Percentiles rank a stretch among this genome's conserved stretches.
phyloP scores from a whole-genome alignment of 2,888 invertebrate species.

The Drosophila anomelani region DNA sequence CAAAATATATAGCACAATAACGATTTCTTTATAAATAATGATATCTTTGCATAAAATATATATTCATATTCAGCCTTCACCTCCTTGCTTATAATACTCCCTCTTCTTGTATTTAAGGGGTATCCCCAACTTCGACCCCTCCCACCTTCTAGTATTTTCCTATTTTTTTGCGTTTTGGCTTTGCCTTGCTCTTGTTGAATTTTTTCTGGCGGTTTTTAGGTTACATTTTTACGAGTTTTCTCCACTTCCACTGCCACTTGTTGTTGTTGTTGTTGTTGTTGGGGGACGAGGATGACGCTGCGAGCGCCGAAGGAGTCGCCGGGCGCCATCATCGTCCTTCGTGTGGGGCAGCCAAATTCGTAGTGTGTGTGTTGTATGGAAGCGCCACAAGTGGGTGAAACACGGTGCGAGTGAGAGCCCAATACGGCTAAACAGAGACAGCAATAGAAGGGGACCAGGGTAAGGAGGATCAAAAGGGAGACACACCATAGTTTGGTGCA shows the following conservation, averaged over 20 bases:
- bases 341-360: conserved; percentile 51
- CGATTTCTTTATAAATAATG: too few relatives aligned
- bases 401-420: conserved; percentile 39
- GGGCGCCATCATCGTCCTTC: conserved; percentile 40
- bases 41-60: too few relatives aligned
- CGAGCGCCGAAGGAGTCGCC: conserved; percentile 62
- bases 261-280: conserved; percentile 36
- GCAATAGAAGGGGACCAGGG: neutral
- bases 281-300: conserved; percentile 47
- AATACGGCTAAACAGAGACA: conserved; percentile 1
- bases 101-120: neutral
- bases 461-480: neutral
- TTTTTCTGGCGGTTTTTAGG: conserved; percentile 82
- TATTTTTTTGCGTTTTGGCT: conserved; percentile 32
- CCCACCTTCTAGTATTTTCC: neutral
- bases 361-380: conserved; percentile 55
- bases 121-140: neutral
- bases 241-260: conserved; percentile 57
- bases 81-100: too few relatives aligned
- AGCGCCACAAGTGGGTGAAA: conserved; percentile 79
- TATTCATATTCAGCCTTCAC: too few relatives aligned
- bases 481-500: conserved; percentile 58
- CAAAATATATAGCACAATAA: too few relatives aligned
- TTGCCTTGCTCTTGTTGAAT: conserved; percentile 53
- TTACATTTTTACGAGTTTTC: conserved; percentile 81